Base-by-base conservation (phyloP, 2,113 vertebrate genomes). In the Gavialis gangeticus region DNA sequence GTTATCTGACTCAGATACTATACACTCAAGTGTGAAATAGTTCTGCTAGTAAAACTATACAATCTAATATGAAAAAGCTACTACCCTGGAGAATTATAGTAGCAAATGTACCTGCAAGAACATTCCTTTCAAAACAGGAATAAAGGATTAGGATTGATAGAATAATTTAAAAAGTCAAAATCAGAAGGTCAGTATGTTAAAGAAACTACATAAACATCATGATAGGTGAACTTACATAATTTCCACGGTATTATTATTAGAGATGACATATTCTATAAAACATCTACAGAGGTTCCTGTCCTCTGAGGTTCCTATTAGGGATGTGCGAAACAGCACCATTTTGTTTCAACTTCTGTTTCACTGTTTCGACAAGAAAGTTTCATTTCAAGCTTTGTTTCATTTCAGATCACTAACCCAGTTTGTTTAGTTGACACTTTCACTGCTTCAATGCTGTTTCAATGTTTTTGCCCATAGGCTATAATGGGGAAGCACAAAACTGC, bases 211-310 rank as follows among this genome's bases (percentile, higher is more conserved):
- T 64, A 84, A 84, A 85, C 9, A 54, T 18, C 54, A 19, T 21
- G 17, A 30, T 56, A 92, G 76, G 90, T 78, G 34, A 56, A 76
- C 84, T 95, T 93, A 30, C 10, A 27, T 91, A 66, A 77, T 84
- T 94, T 56, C 92, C 30, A 94, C 7, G 71, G 25, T 34, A 37
- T 60, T 66, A n/a, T 62, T 93, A 82, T 15, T 87, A 90, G 79
- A 88, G 1, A 1, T 79, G 63, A 67, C 3, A 57, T 84, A 90
- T 94, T 55, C 59, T 92, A 2, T 37, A 30, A 19, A 75, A 1
- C 84, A 6, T 17, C 11, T 93, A 60, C 67, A 91, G 46, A 81
- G 89, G 46, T 92, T 9, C 46, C 46, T 46, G 46, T 46, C 46
- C 46, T 46, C 46, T 46, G 46, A 46, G 46, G 8, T 46, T 46